phyloP scores from a whole-genome alignment of 2,113 vertebrate species.

The Thymallus thymallus region DNA sequence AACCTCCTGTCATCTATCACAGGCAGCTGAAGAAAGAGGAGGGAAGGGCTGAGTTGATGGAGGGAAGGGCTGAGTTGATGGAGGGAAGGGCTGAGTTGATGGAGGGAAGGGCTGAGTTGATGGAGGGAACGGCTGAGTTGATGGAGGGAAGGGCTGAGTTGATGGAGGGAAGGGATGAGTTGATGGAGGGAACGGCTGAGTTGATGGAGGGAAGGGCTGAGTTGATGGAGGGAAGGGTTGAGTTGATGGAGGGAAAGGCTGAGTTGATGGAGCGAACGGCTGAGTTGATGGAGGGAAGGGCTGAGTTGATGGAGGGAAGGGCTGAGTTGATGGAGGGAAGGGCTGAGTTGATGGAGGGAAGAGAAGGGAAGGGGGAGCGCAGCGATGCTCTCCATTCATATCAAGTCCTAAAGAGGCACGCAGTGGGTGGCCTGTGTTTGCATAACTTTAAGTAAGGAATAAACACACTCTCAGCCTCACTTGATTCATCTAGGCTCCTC shows the following conservation, averaged over 20 bases:
- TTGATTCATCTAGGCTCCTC: conserved; percentile 54
- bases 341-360: neutral
- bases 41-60: neutral
- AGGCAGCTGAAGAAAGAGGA: too few relatives aligned
- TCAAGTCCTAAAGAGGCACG: conserved; percentile 25
- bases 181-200: neutral
- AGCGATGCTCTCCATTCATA: conserved; percentile 27
- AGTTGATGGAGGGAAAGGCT: neutral
- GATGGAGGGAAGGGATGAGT: neutral
- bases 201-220: neutral
- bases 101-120: neutral
- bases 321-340: neutral
- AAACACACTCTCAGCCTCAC: conserved; percentile 31
- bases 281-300: neutral
- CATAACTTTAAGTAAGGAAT: conserved; percentile 53
- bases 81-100: too few relatives aligned
- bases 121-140: too few relatives aligned
- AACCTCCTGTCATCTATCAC: conserved; percentile 6
- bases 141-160: neutral
- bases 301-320: neutral
- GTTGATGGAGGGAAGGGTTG: neutral
- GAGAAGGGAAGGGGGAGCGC: neutral
- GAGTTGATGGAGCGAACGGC: too few relatives aligned
- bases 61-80: neutral
- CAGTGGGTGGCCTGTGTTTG: conserved; percentile 39